Conservation (phyloP, 2,797 vertebrate genomes). For the Clarias fuscus region DNA sequence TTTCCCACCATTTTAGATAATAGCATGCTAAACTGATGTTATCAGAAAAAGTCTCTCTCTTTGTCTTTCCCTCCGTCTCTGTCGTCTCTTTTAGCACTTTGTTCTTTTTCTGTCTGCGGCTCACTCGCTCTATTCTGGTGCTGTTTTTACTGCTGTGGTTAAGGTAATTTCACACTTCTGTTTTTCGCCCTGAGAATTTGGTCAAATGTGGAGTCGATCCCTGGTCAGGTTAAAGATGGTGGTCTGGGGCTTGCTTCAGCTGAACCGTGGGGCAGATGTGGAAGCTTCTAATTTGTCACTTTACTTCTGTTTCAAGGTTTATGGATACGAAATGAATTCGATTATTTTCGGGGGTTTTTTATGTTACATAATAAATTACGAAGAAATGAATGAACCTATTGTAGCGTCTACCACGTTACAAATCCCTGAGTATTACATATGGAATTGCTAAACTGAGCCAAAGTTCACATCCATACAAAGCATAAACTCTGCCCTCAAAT, state of each 20-base stretch:
- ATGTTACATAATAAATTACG: background rate
- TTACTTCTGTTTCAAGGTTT: background rate
- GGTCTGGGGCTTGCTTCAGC: background rate
- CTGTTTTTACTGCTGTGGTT: constrained; percentile 35
- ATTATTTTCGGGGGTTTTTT: too few species aligned
- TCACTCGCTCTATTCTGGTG: constrained; percentile 37
- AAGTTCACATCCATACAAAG: background rate
- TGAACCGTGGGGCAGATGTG: background rate
- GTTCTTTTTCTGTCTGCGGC: constrained; percentile 17
- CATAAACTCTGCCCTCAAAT: background rate
- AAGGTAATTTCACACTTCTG: constrained; percentile 9
- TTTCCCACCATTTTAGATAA: constrained; percentile 99
- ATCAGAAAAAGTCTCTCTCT: constrained; percentile 83
- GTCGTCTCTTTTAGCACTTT: constrained; percentile 27
- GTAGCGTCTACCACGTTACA: too few species aligned
- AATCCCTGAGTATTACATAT: background rate
- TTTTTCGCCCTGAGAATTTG: background rate
- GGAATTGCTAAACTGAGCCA: background rate
- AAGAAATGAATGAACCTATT: background rate
- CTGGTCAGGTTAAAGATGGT: constrained; percentile 1
- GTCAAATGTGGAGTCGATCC: background rate
- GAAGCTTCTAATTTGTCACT: background rate
- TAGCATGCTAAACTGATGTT: constrained; percentile 99
- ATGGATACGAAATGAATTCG: background rate
- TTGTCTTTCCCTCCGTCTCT: constrained; percentile 33